phyloP scores from a whole-genome alignment of 23 tunicate genomes.

The Oikopleura dioica region DNA sequence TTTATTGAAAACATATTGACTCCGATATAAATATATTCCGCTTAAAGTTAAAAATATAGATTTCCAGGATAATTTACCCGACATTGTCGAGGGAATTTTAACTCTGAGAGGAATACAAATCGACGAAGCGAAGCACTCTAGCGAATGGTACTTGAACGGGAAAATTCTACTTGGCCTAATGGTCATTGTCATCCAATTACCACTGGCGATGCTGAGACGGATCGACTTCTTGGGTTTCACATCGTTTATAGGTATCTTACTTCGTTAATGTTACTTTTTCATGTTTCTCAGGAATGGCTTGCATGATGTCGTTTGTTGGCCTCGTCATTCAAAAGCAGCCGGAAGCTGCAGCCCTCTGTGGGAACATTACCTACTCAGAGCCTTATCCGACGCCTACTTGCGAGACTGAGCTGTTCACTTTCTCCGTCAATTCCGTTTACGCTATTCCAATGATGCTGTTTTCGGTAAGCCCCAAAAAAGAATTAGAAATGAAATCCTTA shows the following conservation, averaged over 20 bases:
- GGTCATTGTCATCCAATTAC: background rate
- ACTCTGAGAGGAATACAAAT: background rate
- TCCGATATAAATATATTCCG: too few species aligned
- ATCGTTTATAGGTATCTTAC: background rate
- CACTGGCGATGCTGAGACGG: background rate
- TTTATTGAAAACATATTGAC: too few species aligned
- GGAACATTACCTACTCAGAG: background rate
- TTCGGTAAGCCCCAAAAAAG: too few species aligned
- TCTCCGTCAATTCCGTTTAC: background rate
- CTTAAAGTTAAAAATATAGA: background rate
- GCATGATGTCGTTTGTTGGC: background rate
- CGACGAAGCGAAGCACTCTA: too few species aligned
- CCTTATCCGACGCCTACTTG: background rate
- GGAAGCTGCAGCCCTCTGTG: constrained; percentile 3
- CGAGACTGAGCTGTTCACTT: background rate
- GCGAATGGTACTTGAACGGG: background rate
- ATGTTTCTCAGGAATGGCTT: too few species aligned
- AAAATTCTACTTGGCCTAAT: background rate
- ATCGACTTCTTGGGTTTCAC: background rate
- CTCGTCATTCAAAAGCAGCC: background rate
- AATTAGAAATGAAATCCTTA: too few species aligned
- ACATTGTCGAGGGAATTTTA: background rate
- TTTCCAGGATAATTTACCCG: background rate
- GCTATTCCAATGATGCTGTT: constrained; percentile 12
- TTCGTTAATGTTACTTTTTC: too few species aligned